Evolutionary conservation across 2,888 invertebrate species (phyloP).

Genomic region (Synanthedon tipuliformis): DNA sequence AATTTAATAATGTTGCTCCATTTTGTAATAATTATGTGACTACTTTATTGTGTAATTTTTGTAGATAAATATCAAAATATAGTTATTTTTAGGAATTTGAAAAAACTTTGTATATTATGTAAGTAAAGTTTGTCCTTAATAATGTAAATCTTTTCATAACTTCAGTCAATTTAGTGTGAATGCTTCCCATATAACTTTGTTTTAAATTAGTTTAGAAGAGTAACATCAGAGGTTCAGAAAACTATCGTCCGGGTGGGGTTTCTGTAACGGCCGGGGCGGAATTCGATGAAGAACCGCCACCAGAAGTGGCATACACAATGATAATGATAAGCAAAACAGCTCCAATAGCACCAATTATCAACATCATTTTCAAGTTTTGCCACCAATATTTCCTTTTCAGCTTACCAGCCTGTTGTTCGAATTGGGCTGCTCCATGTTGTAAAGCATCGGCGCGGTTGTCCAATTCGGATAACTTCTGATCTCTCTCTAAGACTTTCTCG

Average conservation of each 20-base stretch:
- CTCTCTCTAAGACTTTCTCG: constrained; percentile 95
- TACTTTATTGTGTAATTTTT: constrained; percentile 5
- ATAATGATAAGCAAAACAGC: constrained; percentile 85
- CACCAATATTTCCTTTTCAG: constrained; percentile 97
- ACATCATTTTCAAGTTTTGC: constrained; percentile 97
- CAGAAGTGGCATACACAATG: constrained; percentile 72
- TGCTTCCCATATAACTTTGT: constrained; percentile 11
- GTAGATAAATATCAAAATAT: constrained; percentile 15
- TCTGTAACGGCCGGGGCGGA: constrained; percentile 13
- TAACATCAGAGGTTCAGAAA: constrained; percentile 4
- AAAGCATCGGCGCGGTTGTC: constrained; percentile 96
- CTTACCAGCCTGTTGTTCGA: constrained; percentile 96
- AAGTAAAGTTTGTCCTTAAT: constrained; percentile 18
- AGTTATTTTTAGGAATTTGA: background rate
- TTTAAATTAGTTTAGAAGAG: constrained; percentile 4
- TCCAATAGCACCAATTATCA: constrained; percentile 89
- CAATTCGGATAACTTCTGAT: constrained; percentile 93
- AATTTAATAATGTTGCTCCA: no score
- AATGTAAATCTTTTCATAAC: constrained; percentile 4
- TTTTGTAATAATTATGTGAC: background rate
- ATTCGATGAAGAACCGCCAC: constrained; percentile 18
- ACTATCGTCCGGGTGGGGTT: constrained; percentile 34
- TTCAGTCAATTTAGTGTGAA: constrained; percentile 29
- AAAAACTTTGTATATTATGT: constrained; percentile 1
- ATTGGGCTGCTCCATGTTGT: constrained; percentile 94